A percentile compares a stretch with the other conserved stretches of the same genome.
Evolutionary conservation across 1,140 invertebrate genomes (phyloP).

Genomic region (Hycleus cichorii): DNA sequence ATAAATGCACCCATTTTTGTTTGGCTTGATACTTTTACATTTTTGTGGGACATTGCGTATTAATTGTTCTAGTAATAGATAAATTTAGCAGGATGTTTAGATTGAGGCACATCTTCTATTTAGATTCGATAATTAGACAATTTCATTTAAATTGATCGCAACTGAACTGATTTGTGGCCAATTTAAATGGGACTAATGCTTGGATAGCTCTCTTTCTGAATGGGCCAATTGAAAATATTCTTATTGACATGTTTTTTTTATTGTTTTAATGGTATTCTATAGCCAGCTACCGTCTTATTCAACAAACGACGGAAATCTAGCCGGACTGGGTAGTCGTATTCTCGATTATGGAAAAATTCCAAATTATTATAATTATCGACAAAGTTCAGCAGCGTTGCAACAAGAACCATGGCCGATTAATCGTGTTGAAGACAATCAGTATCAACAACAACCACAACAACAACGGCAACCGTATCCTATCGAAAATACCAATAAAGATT

Average conservation of each 20-base stretch:
- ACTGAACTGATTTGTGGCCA: not conserved
- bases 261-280: too few species aligned
- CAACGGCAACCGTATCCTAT: too few species aligned
- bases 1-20: too few species aligned
- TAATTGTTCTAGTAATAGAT: too few species aligned
- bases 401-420: slow-evolving; percentile 30
- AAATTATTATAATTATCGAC: slow-evolving; percentile 35
- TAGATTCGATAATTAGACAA: not conserved
- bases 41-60: too few species aligned
- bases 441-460: not conserved
- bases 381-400: slow-evolving; percentile 21
- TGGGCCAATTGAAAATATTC: not conserved
- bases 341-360: not conserved
- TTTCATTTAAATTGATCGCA: not conserved
- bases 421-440: not conserved
- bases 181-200: slow-evolving; percentile 1
- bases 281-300: not conserved
- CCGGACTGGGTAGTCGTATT: not conserved
- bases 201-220: slow-evolving; percentile 23
- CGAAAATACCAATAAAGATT: slow-evolving; percentile 2
- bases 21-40: too few species aligned
- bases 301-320: not conserved
- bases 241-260: not conserved
- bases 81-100: too few species aligned
- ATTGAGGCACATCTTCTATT: too few species aligned